phyloP scores from a whole-genome alignment of 1,140 invertebrate genomes.

The Sarcophaga bullata region DNA sequence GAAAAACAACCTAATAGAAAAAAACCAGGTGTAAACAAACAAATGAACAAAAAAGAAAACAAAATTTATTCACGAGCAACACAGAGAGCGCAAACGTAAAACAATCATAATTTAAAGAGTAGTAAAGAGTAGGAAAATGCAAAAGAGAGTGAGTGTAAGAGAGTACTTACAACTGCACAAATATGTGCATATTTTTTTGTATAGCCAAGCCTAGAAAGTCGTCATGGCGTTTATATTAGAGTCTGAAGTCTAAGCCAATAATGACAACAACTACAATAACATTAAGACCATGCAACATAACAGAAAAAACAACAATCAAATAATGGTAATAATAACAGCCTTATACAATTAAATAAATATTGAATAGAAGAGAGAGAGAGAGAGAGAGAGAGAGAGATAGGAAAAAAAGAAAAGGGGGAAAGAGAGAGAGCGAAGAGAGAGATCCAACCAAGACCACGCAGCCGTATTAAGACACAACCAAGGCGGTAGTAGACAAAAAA shows the following conservation, averaged over 20 bases:
- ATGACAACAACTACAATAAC: background rate
- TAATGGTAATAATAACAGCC: background rate
- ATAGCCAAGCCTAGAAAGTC: slow-evolving; percentile 23
- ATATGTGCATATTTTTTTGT: background rate
- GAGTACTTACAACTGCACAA: background rate
- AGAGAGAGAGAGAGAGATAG: background rate
- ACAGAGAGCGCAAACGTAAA: background rate
- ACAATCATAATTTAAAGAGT: background rate
- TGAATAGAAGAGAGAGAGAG: background rate
- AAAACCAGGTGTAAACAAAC: background rate
- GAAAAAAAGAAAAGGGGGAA: too few relatives aligned
- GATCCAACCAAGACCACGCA: background rate
- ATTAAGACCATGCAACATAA: background rate
- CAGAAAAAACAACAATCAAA: background rate
- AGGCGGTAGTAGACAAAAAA: background rate
- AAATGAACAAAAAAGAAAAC: background rate
- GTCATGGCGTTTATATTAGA: background rate
- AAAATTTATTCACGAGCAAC: too few relatives aligned
- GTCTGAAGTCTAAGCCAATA: slow-evolving; percentile 5
- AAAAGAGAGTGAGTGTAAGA: background rate
- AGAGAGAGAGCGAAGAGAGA: background rate
- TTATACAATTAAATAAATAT: background rate
- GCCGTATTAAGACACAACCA: background rate
- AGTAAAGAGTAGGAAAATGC: background rate
- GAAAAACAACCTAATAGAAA: background rate